Base-by-base conservation (phyloP, 2,888 invertebrate genomes). In the Stenichneumon culpator region DNA sequence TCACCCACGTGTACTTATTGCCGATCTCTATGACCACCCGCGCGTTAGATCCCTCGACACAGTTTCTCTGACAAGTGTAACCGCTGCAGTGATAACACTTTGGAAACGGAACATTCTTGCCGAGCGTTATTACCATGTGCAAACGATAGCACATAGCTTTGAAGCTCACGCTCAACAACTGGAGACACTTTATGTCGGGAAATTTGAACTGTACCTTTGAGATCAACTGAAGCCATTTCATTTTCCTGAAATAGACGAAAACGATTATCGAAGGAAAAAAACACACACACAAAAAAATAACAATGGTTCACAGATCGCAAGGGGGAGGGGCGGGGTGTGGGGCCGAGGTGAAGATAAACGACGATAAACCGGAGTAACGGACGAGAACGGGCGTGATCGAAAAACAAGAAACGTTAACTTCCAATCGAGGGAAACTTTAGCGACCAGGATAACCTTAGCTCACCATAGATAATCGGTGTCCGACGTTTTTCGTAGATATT, bases 21-120 rank as follows among this genome's bases (percentile, higher is more conserved):
- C 94, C 94, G 79, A 94, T 94, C 87, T 94, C 94, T 44, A 94
- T 92, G 2, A 94, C 94, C 36, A 94, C 92, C 88, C 94, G 93
- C 4, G 92, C 91, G 80, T 92, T 93, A 14, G 93, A 92, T 70
- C 94, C 92, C 79, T 94, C 93, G 0, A 93, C 92, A 68, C 94
- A 94, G 79, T 93, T 93, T 50, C 93, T 90, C 67, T 93, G 92
- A 89, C 94, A 94, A 5, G 94, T 94, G 73, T 93, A 94, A 25
- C 93, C 91, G 70, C 92, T 93, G 88, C 94, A 94, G 82, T 93
- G 92, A 50, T 89, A 92, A 81, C 94, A 94, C 85, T 93, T 93
- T 81, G 92, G 93, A 69, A 94, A 94, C 14, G 91, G 91, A 28
- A 89, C 90, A 60, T 89, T 92, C 44, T 93, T 92, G 3, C 92